phyloP scores from a whole-genome alignment of 2,113 vertebrate genomes.

The Ammodramus savannarum region DNA sequence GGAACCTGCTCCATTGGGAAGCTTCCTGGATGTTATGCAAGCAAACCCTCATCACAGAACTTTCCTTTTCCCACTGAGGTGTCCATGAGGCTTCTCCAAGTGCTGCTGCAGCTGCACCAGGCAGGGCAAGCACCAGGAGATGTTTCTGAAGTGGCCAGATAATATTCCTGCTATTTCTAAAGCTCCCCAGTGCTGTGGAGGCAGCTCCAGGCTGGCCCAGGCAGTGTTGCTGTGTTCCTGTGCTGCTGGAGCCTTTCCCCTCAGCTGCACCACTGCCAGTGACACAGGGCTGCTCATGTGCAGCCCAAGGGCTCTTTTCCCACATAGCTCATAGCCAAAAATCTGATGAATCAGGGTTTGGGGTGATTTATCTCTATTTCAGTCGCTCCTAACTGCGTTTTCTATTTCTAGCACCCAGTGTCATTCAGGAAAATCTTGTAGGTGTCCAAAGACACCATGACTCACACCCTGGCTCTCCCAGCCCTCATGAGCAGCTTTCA shows the following conservation, averaged over 20 bases:
- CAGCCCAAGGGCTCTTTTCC: slow-evolving; percentile 8
- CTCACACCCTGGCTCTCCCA: slow-evolving; percentile 27
- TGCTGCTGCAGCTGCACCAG: neutral
- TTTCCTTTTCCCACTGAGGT: neutral
- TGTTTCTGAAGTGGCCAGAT: neutral
- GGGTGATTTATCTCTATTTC: neutral
- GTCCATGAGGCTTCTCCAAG: accelerated
- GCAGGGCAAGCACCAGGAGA: neutral
- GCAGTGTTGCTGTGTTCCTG: neutral
- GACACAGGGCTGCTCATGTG: neutral
- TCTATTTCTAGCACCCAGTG: slow-evolving; percentile 39
- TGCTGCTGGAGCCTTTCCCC: neutral
- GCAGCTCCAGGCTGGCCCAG: neutral
- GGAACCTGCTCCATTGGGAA: neutral
- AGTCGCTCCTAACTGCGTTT: neutral
- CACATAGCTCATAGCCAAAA: neutral
- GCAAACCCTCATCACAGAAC: neutral
- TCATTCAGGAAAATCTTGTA: slow-evolving; percentile 32
- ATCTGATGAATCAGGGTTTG: slow-evolving; percentile 34
- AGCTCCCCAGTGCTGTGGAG: neutral
- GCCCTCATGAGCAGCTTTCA: neutral
- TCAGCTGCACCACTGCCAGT: neutral
- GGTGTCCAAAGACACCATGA: slow-evolving; percentile 16
- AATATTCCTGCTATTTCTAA: neutral
- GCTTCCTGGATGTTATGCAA: neutral